Base-by-base conservation (phyloP, 2,113 vertebrate genomes). In the Micronycteris hirsuta region DNA sequence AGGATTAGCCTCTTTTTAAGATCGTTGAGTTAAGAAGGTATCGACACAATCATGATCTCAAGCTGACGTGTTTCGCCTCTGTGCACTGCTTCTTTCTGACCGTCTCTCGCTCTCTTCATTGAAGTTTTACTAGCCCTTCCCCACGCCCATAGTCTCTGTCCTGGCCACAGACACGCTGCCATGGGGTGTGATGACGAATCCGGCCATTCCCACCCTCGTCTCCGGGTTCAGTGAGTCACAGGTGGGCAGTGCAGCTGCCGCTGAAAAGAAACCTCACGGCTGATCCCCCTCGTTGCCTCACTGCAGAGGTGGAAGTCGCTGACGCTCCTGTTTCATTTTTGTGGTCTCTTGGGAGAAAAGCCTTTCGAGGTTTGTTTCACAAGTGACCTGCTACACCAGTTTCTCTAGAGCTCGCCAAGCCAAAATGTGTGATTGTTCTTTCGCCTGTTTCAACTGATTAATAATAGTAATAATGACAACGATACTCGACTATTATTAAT, bases 211-310 rank as follows among this genome's bases (percentile, higher is more conserved):
- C 63, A 52, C 16, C 61, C 93, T 19, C 31, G 45, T 92, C 73
- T 95, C 68, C 61, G 43, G 56, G 84, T 80, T 65, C 20, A 38
- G 38, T 97, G 92, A 97, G 92, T 97, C 97, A 97, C 36, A 24
- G 71, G 65, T 6, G 31, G 74, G 47, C 61, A 77, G 65, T 47
- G 73, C 93, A 89, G 71, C 41, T 26, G 77, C 31, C 41, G 67
- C 86, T 94, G 56, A 74, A 89, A 96, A 86, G 77, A 89, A 93
- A 58, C 63, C 67, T 74, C 68, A 68, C 74, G 77, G 12, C 77
- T 41, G 76, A 41, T 33, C 92, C 47, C 47, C 54, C 33, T 85
- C 26, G 9, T 6, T 71, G 89, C n/a, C 84, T 91, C 73, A n/a
- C 67, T 68, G 38, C 77, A 33, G 47, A 63, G 31, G 24, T 63